These are phyloP conservation scores for Eptesicus fuscus DNA, from an alignment of 2,113 vertebrate genomes.

Conservation along the genomic window DNA sequence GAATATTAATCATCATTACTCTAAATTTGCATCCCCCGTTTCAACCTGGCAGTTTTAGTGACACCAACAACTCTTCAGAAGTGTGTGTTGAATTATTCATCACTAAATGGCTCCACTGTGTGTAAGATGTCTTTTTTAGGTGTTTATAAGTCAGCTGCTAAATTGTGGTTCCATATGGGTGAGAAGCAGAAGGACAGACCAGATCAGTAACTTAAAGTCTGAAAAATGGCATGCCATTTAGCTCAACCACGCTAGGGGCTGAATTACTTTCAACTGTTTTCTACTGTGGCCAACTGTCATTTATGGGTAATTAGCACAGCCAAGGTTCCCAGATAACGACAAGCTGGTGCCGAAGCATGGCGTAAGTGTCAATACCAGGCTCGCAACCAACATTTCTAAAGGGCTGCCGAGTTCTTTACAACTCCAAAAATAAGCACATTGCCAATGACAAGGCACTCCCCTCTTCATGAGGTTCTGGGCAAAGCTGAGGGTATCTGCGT, in stretches of 20 bases:
- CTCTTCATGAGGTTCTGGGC: background rate
- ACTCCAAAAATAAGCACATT: conserved; percentile 32
- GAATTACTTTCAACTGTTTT: background rate
- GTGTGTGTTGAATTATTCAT: background rate
- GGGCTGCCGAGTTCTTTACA: background rate
- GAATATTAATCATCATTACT: conserved; percentile 4
- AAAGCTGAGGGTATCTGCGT: background rate
- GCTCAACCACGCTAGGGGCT: background rate
- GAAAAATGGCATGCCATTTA: background rate
- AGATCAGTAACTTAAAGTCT: background rate
- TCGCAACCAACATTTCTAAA: conserved; percentile 8
- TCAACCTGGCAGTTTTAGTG: conserved; percentile 28
- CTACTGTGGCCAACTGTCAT: background rate
- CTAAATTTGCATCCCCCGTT: background rate
- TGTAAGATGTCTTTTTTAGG: background rate
- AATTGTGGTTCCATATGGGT: background rate
- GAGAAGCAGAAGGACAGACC: background rate
- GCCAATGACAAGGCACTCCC: background rate
- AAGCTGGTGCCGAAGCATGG: background rate
- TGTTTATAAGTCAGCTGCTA: background rate
- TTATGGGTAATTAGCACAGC: conserved; percentile 22
- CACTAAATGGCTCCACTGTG: background rate
- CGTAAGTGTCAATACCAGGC: conserved; percentile 32
- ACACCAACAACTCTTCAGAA: conserved; percentile 28
- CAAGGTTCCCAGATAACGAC: background rate